phyloP scores from a whole-genome alignment of 1,140 invertebrate genomes.

The Berghia stephanieae region DNA sequence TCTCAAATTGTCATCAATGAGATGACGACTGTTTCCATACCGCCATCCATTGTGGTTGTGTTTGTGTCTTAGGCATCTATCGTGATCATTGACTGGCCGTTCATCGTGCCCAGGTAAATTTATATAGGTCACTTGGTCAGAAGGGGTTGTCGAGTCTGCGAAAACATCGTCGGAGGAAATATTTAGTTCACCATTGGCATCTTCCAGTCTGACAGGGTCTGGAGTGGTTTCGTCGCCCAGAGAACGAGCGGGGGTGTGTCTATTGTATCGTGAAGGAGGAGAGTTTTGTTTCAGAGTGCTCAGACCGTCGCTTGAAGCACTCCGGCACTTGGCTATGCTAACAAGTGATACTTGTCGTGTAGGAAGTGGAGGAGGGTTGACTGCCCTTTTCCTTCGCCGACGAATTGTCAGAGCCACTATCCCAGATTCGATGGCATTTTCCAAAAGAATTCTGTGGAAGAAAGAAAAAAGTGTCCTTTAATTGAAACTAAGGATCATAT shows the following conservation, averaged over 20 bases:
- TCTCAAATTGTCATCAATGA: not conserved
- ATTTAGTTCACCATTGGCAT: constrained; percentile 34
- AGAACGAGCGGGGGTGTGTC: not conserved
- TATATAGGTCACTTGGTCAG: constrained; percentile 37
- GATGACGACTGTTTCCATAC: not conserved
- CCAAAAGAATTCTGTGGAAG: constrained; percentile 40
- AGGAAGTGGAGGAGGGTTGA: constrained; percentile 39
- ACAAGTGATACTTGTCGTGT: constrained; percentile 28
- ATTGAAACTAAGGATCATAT: no score
- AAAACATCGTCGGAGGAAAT: constrained; percentile 42
- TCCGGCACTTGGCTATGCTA: not conserved
- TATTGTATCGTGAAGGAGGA: not conserved
- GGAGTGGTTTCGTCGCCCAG: not conserved
- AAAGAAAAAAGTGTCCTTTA: no score
- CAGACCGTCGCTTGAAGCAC: constrained; percentile 20
- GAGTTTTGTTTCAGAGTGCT: not conserved
- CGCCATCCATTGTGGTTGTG: not conserved
- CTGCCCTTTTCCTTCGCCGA: constrained; percentile 45
- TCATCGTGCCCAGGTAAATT: constrained; percentile 29
- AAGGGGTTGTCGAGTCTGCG: constrained; percentile 37
- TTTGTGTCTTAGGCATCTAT: constrained; percentile 16
- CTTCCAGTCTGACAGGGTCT: not conserved
- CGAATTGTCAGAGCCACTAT: constrained; percentile 48
- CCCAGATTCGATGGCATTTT: constrained; percentile 46
- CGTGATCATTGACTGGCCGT: not conserved